Conservation (phyloP, 2,113 vertebrate genomes). For the Nibea albiflora region DNA sequence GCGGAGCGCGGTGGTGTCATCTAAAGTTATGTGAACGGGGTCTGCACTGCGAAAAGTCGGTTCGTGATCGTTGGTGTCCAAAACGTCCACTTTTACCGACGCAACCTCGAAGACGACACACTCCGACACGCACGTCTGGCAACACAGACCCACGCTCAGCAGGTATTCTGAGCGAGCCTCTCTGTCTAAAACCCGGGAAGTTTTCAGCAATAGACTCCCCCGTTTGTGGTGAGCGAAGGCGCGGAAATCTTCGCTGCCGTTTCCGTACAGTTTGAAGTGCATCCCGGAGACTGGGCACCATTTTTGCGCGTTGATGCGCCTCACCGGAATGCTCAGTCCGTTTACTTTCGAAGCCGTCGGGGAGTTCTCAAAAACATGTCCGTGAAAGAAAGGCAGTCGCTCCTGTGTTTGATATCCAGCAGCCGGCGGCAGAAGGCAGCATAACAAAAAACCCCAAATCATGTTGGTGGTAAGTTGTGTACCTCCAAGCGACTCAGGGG, state of each 20-base stretch:
- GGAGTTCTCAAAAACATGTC: slow-evolving; percentile 90
- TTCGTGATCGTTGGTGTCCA: slow-evolving; percentile 90
- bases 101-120: slow-evolving; percentile 78
- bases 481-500: slow-evolving; percentile 52
- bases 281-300: slow-evolving; percentile 86
- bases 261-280: slow-evolving; percentile 86
- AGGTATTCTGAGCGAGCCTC: slow-evolving; percentile 85
- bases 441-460: slow-evolving; percentile 79
- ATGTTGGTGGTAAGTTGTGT: slow-evolving; percentile 77
- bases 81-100: slow-evolving; percentile 85
- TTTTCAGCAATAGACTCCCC: slow-evolving; percentile 86
- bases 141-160: slow-evolving; percentile 84
- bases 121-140: slow-evolving; percentile 78
- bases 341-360: slow-evolving; percentile 87
- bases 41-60: slow-evolving; percentile 82
- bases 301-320: slow-evolving; percentile 85
- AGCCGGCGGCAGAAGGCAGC: slow-evolving; percentile 74
- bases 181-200: slow-evolving; percentile 85
- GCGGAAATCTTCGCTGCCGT: slow-evolving; percentile 86
- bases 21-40: slow-evolving; percentile 82
- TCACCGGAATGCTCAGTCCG: slow-evolving; percentile 87
- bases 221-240: slow-evolving; percentile 86
- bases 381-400: slow-evolving; percentile 84
- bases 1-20: slow-evolving; percentile 87
- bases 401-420: slow-evolving; percentile 72